phyloP scores from a whole-genome alignment of 2,797 vertebrate species.

The Gorsachius magnificus region DNA sequence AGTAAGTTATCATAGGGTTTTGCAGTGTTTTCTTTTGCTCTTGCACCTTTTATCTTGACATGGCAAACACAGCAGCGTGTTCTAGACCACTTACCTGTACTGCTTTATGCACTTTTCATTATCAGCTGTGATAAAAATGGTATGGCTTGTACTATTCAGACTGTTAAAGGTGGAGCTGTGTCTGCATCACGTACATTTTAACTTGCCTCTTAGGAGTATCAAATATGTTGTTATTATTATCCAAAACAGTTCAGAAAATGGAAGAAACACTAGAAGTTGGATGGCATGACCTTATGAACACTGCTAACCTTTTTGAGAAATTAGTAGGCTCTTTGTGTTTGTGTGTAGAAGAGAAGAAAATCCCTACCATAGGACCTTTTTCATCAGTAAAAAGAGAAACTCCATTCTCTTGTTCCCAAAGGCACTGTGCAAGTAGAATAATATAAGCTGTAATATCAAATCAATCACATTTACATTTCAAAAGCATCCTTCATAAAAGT shows the following conservation, averaged over 20 bases:
- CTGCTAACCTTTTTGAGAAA: neutral
- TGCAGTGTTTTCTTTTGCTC: neutral
- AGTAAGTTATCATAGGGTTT: neutral
- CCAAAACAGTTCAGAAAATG: neutral
- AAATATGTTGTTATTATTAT: neutral
- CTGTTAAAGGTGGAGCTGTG: neutral
- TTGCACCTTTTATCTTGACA: neutral
- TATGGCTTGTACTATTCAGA: neutral
- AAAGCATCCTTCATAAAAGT: constrained; percentile 33
- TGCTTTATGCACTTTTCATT: neutral
- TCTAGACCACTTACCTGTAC: neutral
- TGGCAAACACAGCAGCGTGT: neutral
- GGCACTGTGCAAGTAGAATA: constrained; percentile 51
- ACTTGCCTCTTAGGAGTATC: neutral
- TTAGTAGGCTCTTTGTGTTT: neutral
- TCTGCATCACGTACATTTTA: neutral
- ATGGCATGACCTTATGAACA: neutral
- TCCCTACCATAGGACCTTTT: neutral
- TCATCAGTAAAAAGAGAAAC: constrained; percentile 43
- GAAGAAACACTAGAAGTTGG: neutral
- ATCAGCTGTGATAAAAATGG: neutral
- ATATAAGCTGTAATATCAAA: constrained; percentile 53
- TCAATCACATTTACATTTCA: constrained; percentile 71
- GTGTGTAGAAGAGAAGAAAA: neutral
- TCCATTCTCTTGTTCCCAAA: constrained; percentile 53